Conservation (phyloP, 1,140 invertebrate species). For the Lethrus apterus region DNA sequence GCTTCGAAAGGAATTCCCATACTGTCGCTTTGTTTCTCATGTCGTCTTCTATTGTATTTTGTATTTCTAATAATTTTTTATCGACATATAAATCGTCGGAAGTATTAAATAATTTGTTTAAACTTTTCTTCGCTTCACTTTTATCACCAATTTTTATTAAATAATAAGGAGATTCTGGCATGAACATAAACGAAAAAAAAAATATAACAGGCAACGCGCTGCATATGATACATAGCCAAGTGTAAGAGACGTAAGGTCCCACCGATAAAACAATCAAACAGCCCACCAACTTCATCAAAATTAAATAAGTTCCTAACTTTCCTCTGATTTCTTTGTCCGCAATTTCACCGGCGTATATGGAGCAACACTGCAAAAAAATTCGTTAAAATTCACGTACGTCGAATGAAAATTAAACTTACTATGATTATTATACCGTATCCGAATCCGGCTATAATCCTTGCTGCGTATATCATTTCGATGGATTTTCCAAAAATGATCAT, state of each 20-base stretch:
- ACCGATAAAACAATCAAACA: constrained; percentile 50
- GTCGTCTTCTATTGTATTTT: constrained; percentile 14
- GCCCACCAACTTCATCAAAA: constrained; percentile 54
- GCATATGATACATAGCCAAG: constrained; percentile 37
- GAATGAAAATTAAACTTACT: constrained; percentile 35
- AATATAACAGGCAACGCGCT: constrained; percentile 45
- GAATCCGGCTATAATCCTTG: constrained; percentile 49
- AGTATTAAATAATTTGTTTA: neutral
- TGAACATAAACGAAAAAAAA: constrained; percentile 47
- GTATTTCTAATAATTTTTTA: constrained; percentile 16
- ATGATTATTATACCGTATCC: constrained; percentile 45
- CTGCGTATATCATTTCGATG: constrained; percentile 40
- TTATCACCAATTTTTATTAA: constrained; percentile 39
- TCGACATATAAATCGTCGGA: constrained; percentile 11
- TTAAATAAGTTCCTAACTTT: constrained; percentile 47
- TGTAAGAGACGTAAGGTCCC: constrained; percentile 44
- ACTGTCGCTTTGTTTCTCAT: constrained; percentile 17
- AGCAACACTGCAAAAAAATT: constrained; percentile 31
- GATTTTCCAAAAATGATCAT: constrained; percentile 39
- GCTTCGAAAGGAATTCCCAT: constrained; percentile 8
- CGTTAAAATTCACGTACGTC: constrained; percentile 13
- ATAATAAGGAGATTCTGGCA: constrained; percentile 54
- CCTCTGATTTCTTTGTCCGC: constrained; percentile 53
- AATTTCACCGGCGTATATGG: constrained; percentile 54
- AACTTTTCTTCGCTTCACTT: neutral